Evolutionary conservation across 2,797 vertebrate genomes (phyloP), one percentile per base, ranked within the genome.

Genomic region (Acanthurus lineatus): DNA sequence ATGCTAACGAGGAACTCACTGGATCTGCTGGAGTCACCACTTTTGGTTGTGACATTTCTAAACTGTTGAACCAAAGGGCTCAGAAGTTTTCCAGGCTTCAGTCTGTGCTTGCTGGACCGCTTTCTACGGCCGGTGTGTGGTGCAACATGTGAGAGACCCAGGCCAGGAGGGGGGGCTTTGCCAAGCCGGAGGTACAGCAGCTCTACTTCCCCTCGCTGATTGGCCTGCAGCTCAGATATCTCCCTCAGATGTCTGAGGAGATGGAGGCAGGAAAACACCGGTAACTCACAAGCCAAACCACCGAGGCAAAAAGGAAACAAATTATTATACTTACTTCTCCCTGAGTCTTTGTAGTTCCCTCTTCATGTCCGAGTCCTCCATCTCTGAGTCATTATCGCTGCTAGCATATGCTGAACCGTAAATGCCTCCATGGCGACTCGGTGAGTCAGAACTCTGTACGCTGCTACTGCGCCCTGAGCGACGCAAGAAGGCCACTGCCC

Each of bases 331-430:
- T 60, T 95, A 99, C 98, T 98, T 99, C 89, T 99, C 98, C 86
- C 97, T 94, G 57, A 99, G 96, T 66, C 92, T 96, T 89, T 98
- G 97, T 48, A 99, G 90, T 77, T 99, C 98, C 76, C 86, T 97
- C 92, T 97, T 99, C 90, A 99, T 96, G 85, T 99, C 98, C 0
- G 96, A 95, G 3, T 99, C 98, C 87, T 99, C 98, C 82, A 98
- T 96, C 86, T 99, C 98, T 0, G 98, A 99, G 92, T 99, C 98
- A 2, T 99, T 99, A 88, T 99, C 98, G 0, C 98, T 99, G 96
- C 98, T 99, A 92, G 96, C 94, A 66, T 97, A 99, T 0, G 97
- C 97, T 0, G 97, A 97, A 83, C 94, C 94, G 1, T 88, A 91
- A 35, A 93, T 57, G 0, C 94, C 91, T 0, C 94, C 95, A n/a